Evolutionary conservation across 2,113 vertebrate species (phyloP).

Genomic region (Dipodomys spectabilis): DNA sequence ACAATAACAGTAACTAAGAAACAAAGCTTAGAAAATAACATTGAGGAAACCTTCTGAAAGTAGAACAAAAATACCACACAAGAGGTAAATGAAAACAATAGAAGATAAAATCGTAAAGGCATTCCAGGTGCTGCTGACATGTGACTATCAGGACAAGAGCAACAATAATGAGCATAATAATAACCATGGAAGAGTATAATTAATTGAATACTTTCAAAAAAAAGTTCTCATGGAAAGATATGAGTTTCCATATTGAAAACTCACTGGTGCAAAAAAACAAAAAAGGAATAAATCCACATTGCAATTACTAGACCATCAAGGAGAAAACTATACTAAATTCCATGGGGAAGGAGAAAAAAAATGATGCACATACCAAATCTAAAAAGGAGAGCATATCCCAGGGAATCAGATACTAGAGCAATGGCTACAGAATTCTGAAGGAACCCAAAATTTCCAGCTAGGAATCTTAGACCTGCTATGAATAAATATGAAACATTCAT

Average conservation of each 20-base stretch:
- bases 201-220: background rate
- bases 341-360: background rate
- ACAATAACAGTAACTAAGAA: too few relatives aligned
- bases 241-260: background rate
- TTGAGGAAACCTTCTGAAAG: background rate
- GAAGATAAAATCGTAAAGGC: background rate
- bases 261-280: background rate
- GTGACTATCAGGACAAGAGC: background rate
- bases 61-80: background rate
- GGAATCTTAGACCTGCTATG: too few relatives aligned
- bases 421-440: too few relatives aligned
- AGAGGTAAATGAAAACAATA: background rate
- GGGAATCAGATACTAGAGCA: too few relatives aligned
- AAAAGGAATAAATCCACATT: background rate
- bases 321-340: background rate
- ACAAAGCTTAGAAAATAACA: background rate
- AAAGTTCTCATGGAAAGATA: background rate
- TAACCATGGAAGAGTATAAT: background rate
- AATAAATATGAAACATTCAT: too few relatives aligned
- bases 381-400: too few relatives aligned
- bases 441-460: too few relatives aligned
- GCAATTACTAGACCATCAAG: background rate
- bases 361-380: background rate
- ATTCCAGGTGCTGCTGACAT: background rate
- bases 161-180: background rate